Percentiles rank a stretch among this genome's conserved stretches.
Evolutionary conservation across 2,113 vertebrate species (phyloP).

Genomic region (Passer montanus): DNA sequence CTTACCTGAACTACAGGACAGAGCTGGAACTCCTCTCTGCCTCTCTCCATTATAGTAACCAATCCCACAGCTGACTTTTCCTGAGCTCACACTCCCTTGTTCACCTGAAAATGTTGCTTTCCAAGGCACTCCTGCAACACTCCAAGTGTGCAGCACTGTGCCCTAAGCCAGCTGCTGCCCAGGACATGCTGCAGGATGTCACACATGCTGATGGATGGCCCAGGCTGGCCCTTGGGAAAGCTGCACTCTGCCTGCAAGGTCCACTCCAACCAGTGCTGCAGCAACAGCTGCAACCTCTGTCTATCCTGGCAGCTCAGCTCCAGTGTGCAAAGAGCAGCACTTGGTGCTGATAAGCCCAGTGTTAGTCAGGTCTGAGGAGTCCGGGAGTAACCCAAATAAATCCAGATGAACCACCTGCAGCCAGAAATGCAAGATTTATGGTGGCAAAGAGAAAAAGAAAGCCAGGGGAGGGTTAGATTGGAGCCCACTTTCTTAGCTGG

Average conservation of each 20-base stretch:
- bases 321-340: accelerated
- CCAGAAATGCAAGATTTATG: neutral
- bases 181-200: neutral
- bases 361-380: neutral
- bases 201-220: neutral
- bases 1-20: neutral
- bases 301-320: neutral
- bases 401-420: neutral
- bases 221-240: neutral
- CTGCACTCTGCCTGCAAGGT: neutral
- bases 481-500: neutral
- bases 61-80: neutral
- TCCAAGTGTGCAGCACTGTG: neutral
- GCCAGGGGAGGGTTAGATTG: neutral
- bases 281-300: neutral
- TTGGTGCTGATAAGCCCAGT: neutral
- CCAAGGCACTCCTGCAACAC: neutral
- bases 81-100: neutral
- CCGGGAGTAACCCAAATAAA: neutral
- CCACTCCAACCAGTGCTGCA: neutral
- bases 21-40: neutral
- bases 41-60: neutral
- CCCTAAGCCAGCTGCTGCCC: neutral
- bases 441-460: neutral
- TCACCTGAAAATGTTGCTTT: neutral